Evolutionary conservation across 2,797 vertebrate genomes (phyloP).

Genomic region (Epinephelus malabaricus): DNA sequence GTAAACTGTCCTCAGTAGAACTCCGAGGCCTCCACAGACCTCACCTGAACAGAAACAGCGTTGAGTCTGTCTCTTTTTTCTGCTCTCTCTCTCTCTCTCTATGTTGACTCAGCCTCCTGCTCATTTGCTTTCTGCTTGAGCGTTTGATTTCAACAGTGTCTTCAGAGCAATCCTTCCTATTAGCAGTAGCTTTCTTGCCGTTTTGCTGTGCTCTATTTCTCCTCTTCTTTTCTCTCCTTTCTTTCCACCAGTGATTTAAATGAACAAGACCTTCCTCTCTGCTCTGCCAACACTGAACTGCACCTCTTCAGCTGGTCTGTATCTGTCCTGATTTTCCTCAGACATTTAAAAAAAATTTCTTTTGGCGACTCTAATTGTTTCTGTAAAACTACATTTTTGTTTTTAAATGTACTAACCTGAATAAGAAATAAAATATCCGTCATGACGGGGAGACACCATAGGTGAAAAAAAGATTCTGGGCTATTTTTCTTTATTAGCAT

Average conservation of each 20-base stretch:
- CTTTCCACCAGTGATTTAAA: slow-evolving; percentile 69
- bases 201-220: slow-evolving; percentile 63
- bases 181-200: slow-evolving; percentile 46
- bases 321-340: slow-evolving; percentile 53
- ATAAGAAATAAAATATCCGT: neutral
- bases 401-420: neutral
- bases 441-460: no score
- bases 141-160: slow-evolving; percentile 23
- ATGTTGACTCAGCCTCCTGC: slow-evolving; percentile 25
- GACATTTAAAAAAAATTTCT: slow-evolving; percentile 8
- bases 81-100: slow-evolving; percentile 28
- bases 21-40: slow-evolving; percentile 16
- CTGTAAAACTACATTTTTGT: neutral
- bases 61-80: slow-evolving; percentile 19
- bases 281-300: slow-evolving; percentile 75
- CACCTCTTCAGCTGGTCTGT: slow-evolving; percentile 79
- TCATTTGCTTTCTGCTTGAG: slow-evolving; percentile 26
- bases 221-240: slow-evolving; percentile 55
- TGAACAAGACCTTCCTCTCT: slow-evolving; percentile 68
- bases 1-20: slow-evolving; percentile 17
- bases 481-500: no score
- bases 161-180: slow-evolving; percentile 12
- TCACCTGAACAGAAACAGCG: slow-evolving; percentile 35
- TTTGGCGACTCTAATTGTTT: slow-evolving; percentile 5
- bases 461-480: no score